Evolutionary conservation across 2,113 vertebrate species (phyloP).

Genomic region (Dipodomys merriami): DNA sequence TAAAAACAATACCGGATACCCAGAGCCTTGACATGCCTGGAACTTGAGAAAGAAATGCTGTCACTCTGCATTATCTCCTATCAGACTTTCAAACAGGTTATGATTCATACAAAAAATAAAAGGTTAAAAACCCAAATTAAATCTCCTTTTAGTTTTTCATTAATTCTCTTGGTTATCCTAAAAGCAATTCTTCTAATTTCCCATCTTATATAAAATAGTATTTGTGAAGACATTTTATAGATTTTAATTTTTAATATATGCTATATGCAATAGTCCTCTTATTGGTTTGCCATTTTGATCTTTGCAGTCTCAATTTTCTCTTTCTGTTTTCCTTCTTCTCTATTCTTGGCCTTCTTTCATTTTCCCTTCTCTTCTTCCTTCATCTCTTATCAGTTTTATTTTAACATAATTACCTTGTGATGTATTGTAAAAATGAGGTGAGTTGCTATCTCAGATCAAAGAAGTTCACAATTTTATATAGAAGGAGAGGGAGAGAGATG

Average conservation of each 20-base stretch:
- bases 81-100: neutral
- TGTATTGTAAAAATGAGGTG: neutral
- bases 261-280: neutral
- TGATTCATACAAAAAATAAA: neutral
- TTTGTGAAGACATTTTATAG: neutral
- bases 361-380: neutral
- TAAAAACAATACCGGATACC: constrained; percentile 8
- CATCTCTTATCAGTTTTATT: neutral
- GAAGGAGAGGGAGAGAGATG: neutral
- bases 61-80: constrained; percentile 29
- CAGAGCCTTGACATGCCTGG: neutral
- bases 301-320: neutral
- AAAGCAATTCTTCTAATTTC: neutral
- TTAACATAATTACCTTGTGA: neutral
- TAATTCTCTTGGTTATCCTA: neutral
- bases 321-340: neutral
- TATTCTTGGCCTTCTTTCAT: neutral
- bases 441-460: neutral
- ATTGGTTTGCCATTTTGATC: neutral
- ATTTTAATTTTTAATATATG: neutral
- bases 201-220: neutral
- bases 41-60: constrained; percentile 7
- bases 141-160: neutral
- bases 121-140: neutral
- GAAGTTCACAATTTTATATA: neutral